A percentile compares a stretch with the other conserved stretches of the same genome.
Conservation (phyloP, 2,888 invertebrate genomes). For the Cyrtodaria siliqua region DNA sequence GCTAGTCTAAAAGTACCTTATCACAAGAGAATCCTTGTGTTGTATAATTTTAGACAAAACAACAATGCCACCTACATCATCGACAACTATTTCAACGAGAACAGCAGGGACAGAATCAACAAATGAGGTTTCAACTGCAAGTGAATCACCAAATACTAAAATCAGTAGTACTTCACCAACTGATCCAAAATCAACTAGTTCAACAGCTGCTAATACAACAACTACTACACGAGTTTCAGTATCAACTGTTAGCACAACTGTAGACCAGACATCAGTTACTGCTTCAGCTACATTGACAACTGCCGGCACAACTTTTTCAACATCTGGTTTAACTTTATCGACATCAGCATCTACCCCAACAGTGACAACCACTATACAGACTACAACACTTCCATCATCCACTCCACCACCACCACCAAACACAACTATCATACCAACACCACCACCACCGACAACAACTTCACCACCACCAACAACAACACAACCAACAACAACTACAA, state of each 20-base stretch:
- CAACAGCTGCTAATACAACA: constrained; percentile 20
- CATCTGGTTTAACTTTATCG: constrained; percentile 5
- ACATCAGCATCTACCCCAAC: constrained; percentile 8
- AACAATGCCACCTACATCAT: no score
- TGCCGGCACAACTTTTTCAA: constrained; percentile 2
- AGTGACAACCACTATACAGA: constrained; percentile 12
- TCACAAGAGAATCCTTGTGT: no score
- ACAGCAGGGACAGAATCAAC: no score
- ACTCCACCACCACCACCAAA: constrained; percentile 6
- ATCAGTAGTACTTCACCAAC: not conserved
- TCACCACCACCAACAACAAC: no score
- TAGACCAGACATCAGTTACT: constrained; percentile 9
- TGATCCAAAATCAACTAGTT: constrained; percentile 4
- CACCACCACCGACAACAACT: constrained; percentile 17
- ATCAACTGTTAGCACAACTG: constrained; percentile 5
- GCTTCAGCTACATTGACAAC: constrained; percentile 6
- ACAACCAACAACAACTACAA: no score
- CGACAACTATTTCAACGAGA: no score
- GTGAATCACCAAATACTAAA: no score
- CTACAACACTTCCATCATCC: constrained; percentile 6
- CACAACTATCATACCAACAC: not conserved
- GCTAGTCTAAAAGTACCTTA: no score
- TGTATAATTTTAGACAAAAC: no score
- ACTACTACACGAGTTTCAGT: constrained; percentile 3
- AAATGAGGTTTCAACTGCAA: no score